Conservation (phyloP, 2,797 vertebrate species). For the Muraenolepis orangiensis region DNA sequence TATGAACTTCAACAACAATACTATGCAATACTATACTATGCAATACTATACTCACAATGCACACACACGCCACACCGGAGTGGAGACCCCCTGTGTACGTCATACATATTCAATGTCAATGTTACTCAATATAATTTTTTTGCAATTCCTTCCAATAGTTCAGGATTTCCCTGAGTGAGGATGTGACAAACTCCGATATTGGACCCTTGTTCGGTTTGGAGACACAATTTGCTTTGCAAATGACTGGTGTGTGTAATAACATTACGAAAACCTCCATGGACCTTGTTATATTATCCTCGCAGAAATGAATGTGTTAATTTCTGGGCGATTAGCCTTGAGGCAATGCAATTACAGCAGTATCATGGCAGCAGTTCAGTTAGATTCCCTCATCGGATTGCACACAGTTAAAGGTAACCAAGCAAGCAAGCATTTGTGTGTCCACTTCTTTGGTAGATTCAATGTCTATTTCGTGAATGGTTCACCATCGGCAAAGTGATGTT, state of each 20-base stretch:
- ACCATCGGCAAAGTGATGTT: not conserved
- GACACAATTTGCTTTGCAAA: not conserved
- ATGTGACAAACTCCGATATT: not conserved
- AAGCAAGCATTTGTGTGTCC: not conserved
- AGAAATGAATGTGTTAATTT: not conserved
- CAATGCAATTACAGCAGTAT: not conserved
- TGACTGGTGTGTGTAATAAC: not conserved
- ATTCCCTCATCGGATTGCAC: not conserved
- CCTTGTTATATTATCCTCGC: not conserved
- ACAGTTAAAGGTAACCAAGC: not conserved
- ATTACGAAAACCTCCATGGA: not conserved
- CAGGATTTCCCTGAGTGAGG: not conserved
- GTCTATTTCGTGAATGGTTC: not conserved
- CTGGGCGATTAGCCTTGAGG: not conserved
- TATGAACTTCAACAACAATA: too few species aligned
- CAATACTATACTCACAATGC: too few species aligned
- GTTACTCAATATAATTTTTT: too few species aligned
- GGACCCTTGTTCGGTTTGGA: not conserved
- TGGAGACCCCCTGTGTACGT: not conserved
- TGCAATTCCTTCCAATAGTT: not conserved
- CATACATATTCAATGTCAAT: too few species aligned
- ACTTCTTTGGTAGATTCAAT: too few species aligned
- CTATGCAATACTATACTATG: too few species aligned
- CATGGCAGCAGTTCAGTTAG: not conserved
- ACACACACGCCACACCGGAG: too few species aligned